Percentiles rank a stretch among this genome's conserved stretches.
Evolutionary conservation across 2,797 vertebrate species (phyloP).

Genomic region (Craterocephalus amniculus): DNA sequence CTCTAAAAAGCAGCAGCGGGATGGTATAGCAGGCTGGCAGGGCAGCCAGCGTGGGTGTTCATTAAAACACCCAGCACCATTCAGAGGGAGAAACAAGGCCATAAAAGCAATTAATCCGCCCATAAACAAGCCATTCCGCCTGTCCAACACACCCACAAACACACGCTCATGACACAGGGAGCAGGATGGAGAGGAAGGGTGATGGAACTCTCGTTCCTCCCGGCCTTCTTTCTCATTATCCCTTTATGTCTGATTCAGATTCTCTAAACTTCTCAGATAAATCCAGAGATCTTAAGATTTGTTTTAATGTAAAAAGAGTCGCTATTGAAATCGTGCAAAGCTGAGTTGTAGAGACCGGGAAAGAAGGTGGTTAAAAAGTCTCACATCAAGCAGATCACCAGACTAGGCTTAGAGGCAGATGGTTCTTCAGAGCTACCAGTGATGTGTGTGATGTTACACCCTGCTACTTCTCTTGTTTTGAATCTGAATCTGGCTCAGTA

Average conservation of each 20-base stretch:
- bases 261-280: slow-evolving; percentile 54
- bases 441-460: slow-evolving; percentile 7
- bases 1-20: slow-evolving; percentile 74
- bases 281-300: slow-evolving; percentile 50
- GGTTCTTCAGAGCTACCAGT: slow-evolving; percentile 16
- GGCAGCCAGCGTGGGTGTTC: slow-evolving; percentile 69
- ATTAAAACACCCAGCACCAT: slow-evolving; percentile 73
- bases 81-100: slow-evolving; percentile 75
- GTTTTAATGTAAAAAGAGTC: slow-evolving; percentile 47
- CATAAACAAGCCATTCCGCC: slow-evolving; percentile 78
- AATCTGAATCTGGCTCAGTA: background rate
- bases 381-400: slow-evolving; percentile 38
- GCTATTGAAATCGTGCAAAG: slow-evolving; percentile 48
- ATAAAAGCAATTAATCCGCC: slow-evolving; percentile 80
- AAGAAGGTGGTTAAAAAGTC: slow-evolving; percentile 34
- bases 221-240: slow-evolving; percentile 63
- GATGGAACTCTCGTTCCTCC: slow-evolving; percentile 34
- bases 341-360: slow-evolving; percentile 29
- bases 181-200: slow-evolving; percentile 30
- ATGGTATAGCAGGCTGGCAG: slow-evolving; percentile 44
- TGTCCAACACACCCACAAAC: slow-evolving; percentile 69
- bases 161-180: slow-evolving; percentile 54
- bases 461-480: background rate
- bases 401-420: slow-evolving; percentile 18
- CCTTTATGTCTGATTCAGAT: slow-evolving; percentile 48